Base-by-base conservation (phyloP, 2,888 invertebrate genomes). In the Napeogenes inachia region DNA sequence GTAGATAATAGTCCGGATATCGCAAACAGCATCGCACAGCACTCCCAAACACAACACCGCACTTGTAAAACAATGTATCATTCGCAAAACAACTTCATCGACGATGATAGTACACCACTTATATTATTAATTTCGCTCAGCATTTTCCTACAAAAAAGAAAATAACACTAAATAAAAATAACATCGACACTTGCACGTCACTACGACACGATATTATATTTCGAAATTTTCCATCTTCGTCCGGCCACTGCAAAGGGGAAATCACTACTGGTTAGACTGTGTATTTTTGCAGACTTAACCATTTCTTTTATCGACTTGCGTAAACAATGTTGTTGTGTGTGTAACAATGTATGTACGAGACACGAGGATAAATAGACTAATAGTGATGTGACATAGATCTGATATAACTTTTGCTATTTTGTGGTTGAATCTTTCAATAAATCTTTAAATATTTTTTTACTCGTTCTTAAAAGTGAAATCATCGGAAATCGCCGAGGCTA, bases 81-180 rank as follows among this genome's bases (percentile, higher is more conserved):
- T 85, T 90, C 89, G 89, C 85, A 89, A 89, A 90, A 89, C 72
- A 90, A 89, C 85, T 89, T 89, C 82, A 90, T 89, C 73, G 90
- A 87, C 75, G 89, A 87, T 64, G 89, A 87, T 74, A 90, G 82
- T 84, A 89, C 89, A 88, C 87, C 86, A 89, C 89, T 90, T 84
- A 90, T 85, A 86, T 88, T 89, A 89, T 86, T 87, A 84, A 87
- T 87, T 88, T 89, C 89, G 83, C 82, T 82, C 89, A 85, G 88
- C 89, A 81, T 86, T 89, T 86, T 89, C 90, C 90, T 90, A 90
- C 85, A 86, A 89, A 88, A 89, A 86, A 87, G 84, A 87, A 88
- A 88, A 85, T 77, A 84, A 80, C 73, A 73, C 73, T 74, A 77
- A 80, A 82, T 80, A 81, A 85, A 83, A 70, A 66, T 61, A 70